Evolutionary conservation across 2,888 invertebrate genomes (phyloP), one percentile per base, ranked within the genome.

Genomic region (Dasysyrphus albostriatus): DNA sequence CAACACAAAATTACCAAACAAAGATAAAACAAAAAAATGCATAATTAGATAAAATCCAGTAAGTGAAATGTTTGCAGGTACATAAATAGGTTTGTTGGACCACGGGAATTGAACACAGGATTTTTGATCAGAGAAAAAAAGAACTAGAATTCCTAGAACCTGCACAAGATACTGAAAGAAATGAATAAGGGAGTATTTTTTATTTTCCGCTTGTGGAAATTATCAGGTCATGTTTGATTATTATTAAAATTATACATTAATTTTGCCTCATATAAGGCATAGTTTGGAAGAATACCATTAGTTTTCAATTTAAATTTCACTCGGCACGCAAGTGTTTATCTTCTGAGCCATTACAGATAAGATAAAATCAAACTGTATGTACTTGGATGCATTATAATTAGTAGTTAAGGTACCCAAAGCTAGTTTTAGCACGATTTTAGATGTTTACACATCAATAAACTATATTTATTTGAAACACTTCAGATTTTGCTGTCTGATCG

Each of bases 1-100:
- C 69, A 69, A 80, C 49, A 77, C 19, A 73, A 37, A 73, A 39
- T 10, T 63, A 81, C 81, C 77, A 81, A 85, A 81, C 72, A 79
- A 39, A 39, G 12, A 24, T 24, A 24, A 24, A 24, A 2, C 4
- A 39, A 39, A 16, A 16, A 69, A 69, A 69, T 24, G 9, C 37
- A 42, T 29, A 74, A 69, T n/a, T 3, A 24, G 0, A 19, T 59
- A 37, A 14, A n/a, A 10, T 61, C 5, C 24, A 42, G 24, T 42
- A 0, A 24, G 24, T 34, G 9, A 61, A 8, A 14, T 8, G 4
- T 42, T 42, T 24, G 5, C 0, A 24, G 9, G 24, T 24, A 24
- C 24, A 24, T 24, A 24, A 24, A 24, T 24, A 24, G 24, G 7
- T 5, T 42, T 24, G 12, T 42, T 61, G 14, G 5, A 7, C 7